Evolutionary conservation across 2,797 vertebrate genomes (phyloP).

Genomic region (Anabacerthia variegaticeps): DNA sequence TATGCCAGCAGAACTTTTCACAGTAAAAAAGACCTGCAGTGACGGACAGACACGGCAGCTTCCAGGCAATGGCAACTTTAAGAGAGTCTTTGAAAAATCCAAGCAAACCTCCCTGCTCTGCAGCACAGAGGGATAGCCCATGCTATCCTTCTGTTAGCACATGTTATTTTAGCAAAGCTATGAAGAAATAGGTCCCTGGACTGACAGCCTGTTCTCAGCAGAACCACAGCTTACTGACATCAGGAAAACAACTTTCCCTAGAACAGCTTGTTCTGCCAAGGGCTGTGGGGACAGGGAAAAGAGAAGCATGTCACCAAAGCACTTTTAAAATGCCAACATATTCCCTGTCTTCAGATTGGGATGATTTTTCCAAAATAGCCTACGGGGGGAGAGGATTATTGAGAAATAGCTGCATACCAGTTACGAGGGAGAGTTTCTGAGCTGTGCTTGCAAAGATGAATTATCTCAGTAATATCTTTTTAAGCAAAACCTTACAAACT

Average conservation of each 20-base stretch:
- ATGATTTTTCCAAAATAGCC: background rate
- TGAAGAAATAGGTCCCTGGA: background rate
- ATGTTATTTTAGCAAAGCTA: background rate
- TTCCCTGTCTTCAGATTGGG: background rate
- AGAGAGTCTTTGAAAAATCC: background rate
- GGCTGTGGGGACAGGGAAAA: background rate
- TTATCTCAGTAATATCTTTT: background rate
- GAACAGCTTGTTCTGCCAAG: conserved; percentile 15
- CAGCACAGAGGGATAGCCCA: background rate
- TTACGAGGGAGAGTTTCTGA: background rate
- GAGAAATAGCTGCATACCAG: background rate
- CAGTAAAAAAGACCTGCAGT: background rate
- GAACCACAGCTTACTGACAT: background rate
- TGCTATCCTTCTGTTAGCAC: background rate
- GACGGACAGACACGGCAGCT: background rate
- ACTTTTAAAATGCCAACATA: background rate
- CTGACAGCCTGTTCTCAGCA: background rate
- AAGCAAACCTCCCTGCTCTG: background rate
- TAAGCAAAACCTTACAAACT: background rate
- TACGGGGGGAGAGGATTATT: background rate
- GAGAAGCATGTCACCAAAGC: background rate
- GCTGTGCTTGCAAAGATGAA: background rate
- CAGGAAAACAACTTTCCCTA: background rate
- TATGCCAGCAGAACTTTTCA: background rate
- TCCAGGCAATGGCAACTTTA: background rate